Evolutionary conservation across 2,113 vertebrate species (phyloP).

Genomic region (Mungos mungo): DNA sequence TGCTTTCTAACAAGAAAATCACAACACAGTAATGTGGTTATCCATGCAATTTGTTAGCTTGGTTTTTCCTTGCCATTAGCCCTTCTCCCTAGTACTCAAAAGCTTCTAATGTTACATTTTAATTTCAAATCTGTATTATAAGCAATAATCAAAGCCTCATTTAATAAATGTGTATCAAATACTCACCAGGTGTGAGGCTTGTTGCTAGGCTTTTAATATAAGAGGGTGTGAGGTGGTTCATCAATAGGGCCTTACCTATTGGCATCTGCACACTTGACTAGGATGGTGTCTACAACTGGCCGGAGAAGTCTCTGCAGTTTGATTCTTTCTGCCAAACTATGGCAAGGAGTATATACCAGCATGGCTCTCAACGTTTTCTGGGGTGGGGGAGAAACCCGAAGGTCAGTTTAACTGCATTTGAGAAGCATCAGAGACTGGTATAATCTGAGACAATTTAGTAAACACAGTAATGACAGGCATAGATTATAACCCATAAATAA

Average conservation of each 20-base stretch:
- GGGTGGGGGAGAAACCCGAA: conserved; percentile 34
- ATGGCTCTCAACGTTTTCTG: conserved; percentile 95
- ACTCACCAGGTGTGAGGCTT: background rate
- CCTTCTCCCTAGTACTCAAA: background rate
- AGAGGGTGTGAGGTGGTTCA: background rate
- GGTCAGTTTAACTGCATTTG: background rate
- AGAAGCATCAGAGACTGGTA: background rate
- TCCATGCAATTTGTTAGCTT: background rate
- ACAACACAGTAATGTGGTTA: background rate
- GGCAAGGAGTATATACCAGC: conserved; percentile 94
- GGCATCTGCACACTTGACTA: conserved; percentile 93
- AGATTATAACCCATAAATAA: background rate
- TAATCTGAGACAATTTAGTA: background rate
- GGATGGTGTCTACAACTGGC: conserved; percentile 92
- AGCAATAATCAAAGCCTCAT: background rate
- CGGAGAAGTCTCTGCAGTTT: conserved; percentile 91
- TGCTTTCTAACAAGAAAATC: background rate
- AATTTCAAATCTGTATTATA: background rate
- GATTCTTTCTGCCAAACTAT: conserved; percentile 87
- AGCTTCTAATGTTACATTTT: background rate
- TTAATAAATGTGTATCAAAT: background rate
- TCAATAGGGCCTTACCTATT: conserved; percentile 87
- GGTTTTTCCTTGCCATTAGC: background rate
- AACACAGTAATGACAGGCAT: background rate
- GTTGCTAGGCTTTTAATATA: background rate